Percentiles rank a stretch among this genome's conserved stretches.
phyloP scores from a whole-genome alignment of 2,888 invertebrate genomes.

The Dolichopus griseipennis region DNA sequence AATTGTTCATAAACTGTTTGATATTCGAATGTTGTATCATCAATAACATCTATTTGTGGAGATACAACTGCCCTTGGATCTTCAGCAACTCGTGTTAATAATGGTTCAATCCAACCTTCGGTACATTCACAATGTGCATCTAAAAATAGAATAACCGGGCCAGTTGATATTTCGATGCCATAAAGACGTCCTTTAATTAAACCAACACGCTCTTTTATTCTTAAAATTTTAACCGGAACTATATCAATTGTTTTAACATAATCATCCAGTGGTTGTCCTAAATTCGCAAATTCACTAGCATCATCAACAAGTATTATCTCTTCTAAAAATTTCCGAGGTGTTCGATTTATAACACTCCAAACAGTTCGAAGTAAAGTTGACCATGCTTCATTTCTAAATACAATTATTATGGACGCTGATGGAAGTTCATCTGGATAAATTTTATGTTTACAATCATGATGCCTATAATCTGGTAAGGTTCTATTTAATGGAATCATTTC shows the following conservation, averaged over 20 bases:
- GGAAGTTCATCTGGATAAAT: constrained; percentile 45
- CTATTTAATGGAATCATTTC: background rate
- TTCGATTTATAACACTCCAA: constrained; percentile 62
- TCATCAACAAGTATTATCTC: constrained; percentile 96
- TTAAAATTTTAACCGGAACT: constrained; percentile 60
- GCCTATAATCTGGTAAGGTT: background rate
- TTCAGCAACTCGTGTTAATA: constrained; percentile 75
- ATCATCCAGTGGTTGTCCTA: constrained; percentile 66
- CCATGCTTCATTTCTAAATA: constrained; percentile 87
- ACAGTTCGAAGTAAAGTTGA: constrained; percentile 70
- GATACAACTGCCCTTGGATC: constrained; percentile 71
- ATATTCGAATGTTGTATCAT: constrained; percentile 48
- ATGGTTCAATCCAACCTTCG: constrained; percentile 76
- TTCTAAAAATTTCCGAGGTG: constrained; percentile 56
- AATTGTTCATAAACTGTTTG: constrained; percentile 44
- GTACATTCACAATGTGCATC: constrained; percentile 89
- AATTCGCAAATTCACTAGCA: constrained; percentile 67
- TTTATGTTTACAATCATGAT: background rate
- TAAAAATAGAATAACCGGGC: constrained; percentile 74
- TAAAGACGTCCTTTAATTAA: constrained; percentile 82
- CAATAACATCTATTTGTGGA: constrained; percentile 92
- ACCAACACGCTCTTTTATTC: constrained; percentile 52
- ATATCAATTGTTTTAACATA: constrained; percentile 66
- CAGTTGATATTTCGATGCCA: constrained; percentile 73
- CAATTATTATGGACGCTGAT: constrained; percentile 69